These are phyloP conservation scores for Anarhynchus alexandrinus DNA, from an alignment of 2,113 vertebrate genomes.

Conservation along the genomic window DNA sequence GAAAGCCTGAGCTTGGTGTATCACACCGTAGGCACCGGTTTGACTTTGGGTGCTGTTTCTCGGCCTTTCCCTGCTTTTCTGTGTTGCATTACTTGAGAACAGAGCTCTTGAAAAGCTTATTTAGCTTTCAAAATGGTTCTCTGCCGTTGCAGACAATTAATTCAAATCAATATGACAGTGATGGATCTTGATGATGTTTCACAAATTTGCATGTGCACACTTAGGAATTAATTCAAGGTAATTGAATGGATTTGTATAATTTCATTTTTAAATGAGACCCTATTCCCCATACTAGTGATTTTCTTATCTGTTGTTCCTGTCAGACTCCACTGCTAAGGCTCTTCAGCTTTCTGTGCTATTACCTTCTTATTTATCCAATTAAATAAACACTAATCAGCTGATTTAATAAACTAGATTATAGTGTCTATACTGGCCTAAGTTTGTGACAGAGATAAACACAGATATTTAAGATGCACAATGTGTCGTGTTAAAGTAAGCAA, in stretches of 20 bases:
- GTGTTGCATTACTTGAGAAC: background rate
- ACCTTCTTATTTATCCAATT: background rate
- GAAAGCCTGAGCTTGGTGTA: background rate
- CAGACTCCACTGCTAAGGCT: background rate
- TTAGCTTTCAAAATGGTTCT: background rate
- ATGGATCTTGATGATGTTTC: background rate
- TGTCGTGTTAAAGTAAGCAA: background rate
- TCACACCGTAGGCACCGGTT: background rate
- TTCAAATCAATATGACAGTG: background rate
- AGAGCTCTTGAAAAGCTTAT: background rate
- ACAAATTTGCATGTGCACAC: background rate
- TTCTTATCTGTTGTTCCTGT: background rate
- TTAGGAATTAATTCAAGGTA: background rate
- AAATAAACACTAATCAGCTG: background rate
- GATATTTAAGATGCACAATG: background rate
- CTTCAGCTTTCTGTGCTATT: background rate
- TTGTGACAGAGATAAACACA: background rate
- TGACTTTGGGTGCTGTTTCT: background rate
- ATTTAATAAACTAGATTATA: background rate
- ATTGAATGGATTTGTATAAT: background rate
- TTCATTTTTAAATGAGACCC: slow-evolving; percentile 4
- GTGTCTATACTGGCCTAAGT: background rate
- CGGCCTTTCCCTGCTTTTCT: background rate
- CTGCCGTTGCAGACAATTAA: background rate
- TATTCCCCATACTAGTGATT: background rate